Evolutionary conservation across 2,797 vertebrate species (phyloP).

Genomic region (Furcifer pardalis): DNA sequence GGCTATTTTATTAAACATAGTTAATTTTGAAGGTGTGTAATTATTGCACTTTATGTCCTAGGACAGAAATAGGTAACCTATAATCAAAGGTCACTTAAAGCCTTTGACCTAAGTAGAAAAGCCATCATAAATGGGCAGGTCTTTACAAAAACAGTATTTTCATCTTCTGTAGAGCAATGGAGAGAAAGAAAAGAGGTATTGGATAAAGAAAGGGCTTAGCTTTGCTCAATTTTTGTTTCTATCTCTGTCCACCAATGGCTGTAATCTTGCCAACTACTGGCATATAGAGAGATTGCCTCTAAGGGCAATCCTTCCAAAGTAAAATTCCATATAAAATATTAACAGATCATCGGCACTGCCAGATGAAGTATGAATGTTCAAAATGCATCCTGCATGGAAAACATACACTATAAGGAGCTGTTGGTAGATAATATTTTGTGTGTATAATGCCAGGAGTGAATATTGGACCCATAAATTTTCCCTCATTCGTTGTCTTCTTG

Average conservation of each 20-base stretch:
- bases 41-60: background rate
- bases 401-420: background rate
- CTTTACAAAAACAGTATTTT: background rate
- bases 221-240: background rate
- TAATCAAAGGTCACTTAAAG: background rate
- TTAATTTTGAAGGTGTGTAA: background rate
- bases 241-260: background rate
- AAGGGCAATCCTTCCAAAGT: background rate
- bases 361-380: background rate
- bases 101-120: background rate
- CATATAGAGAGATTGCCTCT: background rate
- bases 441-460: background rate
- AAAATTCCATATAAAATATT: background rate
- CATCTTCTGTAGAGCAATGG: background rate
- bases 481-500: background rate
- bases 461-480: background rate
- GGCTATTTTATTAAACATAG: background rate
- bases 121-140: background rate
- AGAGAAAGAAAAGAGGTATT: background rate
- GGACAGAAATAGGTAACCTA: background rate
- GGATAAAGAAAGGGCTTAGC: background rate
- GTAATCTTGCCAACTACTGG: background rate
- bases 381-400: background rate
- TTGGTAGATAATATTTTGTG: background rate
- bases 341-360: background rate